Evolutionary conservation across 2,888 invertebrate species (phyloP), one percentile per base, ranked within the genome.

Genomic region (Hermodice carunculata): DNA sequence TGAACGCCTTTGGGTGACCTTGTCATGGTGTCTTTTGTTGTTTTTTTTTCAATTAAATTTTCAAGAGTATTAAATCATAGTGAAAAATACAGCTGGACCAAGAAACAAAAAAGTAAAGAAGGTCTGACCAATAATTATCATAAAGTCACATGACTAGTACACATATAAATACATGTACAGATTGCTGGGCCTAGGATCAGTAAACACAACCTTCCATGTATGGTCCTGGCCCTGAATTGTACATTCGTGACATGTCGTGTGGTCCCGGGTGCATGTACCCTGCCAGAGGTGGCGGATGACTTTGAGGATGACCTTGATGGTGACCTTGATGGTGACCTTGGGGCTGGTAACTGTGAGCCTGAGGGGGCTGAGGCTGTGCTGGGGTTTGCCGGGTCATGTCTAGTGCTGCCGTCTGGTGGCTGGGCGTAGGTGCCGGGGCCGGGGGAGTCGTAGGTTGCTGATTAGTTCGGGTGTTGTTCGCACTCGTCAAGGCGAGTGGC

Each of bases 131-230:
- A n/a, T n/a, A n/a, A n/a, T n/a, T n/a, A n/a, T n/a, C n/a, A n/a
- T n/a, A n/a, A n/a, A n/a, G n/a, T n/a, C n/a, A n/a, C n/a, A n/a
- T n/a, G n/a, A n/a, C n/a, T n/a, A n/a, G n/a, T n/a, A n/a, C n/a
- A n/a, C n/a, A n/a, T n/a, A n/a, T n/a, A n/a, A n/a, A n/a, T n/a
- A n/a, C n/a, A n/a, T n/a, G n/a, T n/a, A n/a, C 44, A 24, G 11
- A 4, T 49, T 6, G 49, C 11, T 11, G 24, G 54, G 22, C 19
- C 6, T 19, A 8, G 19, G 40, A 43, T 54, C 54, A 60, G 60
- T 60, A 60, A 31, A 64, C 64, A 32, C 64, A 64, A 19, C 64
- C 51, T 37, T 64, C 64, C 43, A 64, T 58, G 34, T 64, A 64
- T 14, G 58, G 59, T 8, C 29, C 19, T 24, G 22, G 51, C 4